Percentiles rank a stretch among this genome's conserved stretches.
Evolutionary conservation across 1,140 invertebrate species (phyloP).

Genomic region (Macrosteles quadrilineatus): DNA sequence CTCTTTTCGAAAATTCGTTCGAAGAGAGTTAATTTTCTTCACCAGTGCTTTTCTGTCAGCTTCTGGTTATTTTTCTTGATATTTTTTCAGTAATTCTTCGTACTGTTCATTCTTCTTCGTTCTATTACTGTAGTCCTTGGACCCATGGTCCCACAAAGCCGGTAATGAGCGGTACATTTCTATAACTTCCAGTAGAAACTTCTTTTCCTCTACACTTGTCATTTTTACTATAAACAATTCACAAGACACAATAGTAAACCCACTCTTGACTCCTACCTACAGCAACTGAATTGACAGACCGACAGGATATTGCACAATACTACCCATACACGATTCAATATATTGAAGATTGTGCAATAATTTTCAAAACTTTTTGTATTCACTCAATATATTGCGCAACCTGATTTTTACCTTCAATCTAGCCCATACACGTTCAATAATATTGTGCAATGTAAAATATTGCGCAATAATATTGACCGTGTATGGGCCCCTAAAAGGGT

Average conservation of each 20-base stretch:
- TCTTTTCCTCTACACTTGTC: neutral
- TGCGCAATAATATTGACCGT: constrained; percentile 21
- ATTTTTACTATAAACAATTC: neutral
- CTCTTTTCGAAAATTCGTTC: constrained; percentile 31
- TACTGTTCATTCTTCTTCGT: constrained; percentile 36
- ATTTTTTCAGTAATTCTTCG: constrained; percentile 36
- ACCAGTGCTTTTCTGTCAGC: constrained; percentile 35
- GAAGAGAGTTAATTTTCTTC: constrained; percentile 38
- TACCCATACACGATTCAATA: neutral
- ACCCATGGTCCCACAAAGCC: constrained; percentile 29
- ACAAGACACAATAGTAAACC: neutral
- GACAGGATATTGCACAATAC: neutral
- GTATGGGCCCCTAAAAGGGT: constrained; percentile 16
- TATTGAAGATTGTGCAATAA: neutral
- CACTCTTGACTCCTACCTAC: neutral
- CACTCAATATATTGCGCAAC: constrained; percentile 14
- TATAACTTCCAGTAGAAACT: constrained; percentile 33
- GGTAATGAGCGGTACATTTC: constrained; percentile 29
- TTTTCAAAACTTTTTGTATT: neutral
- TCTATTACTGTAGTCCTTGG: constrained; percentile 32
- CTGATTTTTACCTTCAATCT: neutral
- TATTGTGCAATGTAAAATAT: constrained; percentile 2
- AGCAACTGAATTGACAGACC: neutral
- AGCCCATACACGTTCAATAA: neutral
- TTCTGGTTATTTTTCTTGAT: constrained; percentile 32